phyloP scores from a whole-genome alignment of 2,797 vertebrate species.

The Mormyrus hasselquistii region DNA sequence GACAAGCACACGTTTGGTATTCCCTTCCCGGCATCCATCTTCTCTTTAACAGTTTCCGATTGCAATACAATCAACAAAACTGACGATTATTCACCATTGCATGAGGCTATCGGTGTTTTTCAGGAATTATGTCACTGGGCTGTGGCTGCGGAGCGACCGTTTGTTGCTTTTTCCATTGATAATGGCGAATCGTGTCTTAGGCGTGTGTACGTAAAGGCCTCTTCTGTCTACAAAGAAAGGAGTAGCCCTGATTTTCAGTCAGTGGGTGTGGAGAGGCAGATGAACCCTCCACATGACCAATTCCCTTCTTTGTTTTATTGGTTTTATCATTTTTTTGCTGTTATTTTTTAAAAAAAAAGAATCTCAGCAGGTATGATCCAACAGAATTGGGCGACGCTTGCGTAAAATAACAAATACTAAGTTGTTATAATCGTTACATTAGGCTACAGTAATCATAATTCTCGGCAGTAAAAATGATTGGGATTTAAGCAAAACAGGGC shows the following conservation, averaged over 20 bases:
- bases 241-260: not conserved
- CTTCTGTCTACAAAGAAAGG: not conserved
- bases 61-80: not conserved
- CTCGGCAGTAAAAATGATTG: not conserved
- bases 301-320: not conserved
- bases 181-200: slow-evolving; percentile 11
- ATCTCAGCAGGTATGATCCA: not conserved
- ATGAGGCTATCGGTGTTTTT: not conserved
- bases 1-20: not conserved
- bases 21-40: slow-evolving; percentile 53
- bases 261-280: slow-evolving; percentile 6
- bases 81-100: not conserved
- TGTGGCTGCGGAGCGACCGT: not conserved
- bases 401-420: not conserved
- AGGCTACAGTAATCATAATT: not conserved
- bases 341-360: not conserved
- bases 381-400: not conserved
- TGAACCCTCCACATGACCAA: not conserved
- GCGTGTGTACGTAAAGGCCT: not conserved
- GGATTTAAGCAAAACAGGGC: not conserved
- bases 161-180: not conserved
- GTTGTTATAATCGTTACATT: not conserved
- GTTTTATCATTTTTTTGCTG: not conserved
- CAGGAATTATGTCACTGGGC: not conserved
- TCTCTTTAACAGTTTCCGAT: slow-evolving; percentile 22